phyloP scores from a whole-genome alignment of 2,113 vertebrate genomes.

The Jaculus jaculus region DNA sequence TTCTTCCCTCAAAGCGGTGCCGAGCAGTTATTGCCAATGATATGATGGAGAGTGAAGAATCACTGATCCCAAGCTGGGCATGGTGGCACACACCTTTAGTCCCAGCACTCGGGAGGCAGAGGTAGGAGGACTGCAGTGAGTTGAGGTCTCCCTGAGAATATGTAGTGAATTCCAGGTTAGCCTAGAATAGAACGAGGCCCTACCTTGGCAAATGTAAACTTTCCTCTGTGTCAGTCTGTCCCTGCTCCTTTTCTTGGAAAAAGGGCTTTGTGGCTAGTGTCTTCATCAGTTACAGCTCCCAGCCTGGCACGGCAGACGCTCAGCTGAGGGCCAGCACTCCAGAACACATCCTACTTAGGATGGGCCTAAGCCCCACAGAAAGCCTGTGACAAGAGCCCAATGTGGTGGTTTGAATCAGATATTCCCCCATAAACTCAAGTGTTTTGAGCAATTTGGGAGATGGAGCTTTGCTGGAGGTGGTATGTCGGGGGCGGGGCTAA shows the following conservation, averaged over 20 bases:
- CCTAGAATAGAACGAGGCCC: no score
- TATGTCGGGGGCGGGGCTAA: no score
- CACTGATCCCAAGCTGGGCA: no score
- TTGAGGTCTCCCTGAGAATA: no score
- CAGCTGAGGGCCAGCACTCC: background rate
- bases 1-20: background rate
- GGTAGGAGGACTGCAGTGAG: no score
- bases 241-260: background rate
- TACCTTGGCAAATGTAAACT: background rate
- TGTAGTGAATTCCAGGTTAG: no score
- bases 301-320: background rate
- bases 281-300: background rate
- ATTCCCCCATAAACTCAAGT: no score
- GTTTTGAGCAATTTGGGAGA: no score
- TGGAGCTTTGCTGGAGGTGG: no score
- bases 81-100: no score
- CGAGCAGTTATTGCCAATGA: background rate
- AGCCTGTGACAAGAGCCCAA: background rate
- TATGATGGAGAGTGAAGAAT: fast-evolving
- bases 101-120: no score
- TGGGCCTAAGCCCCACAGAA: background rate
- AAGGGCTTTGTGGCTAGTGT: background rate
- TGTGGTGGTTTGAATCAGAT: no score
- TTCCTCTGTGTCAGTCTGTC: background rate
- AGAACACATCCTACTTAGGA: background rate